phyloP scores from a whole-genome alignment of 1,140 invertebrate species.

The Neodiprion fabricii region DNA sequence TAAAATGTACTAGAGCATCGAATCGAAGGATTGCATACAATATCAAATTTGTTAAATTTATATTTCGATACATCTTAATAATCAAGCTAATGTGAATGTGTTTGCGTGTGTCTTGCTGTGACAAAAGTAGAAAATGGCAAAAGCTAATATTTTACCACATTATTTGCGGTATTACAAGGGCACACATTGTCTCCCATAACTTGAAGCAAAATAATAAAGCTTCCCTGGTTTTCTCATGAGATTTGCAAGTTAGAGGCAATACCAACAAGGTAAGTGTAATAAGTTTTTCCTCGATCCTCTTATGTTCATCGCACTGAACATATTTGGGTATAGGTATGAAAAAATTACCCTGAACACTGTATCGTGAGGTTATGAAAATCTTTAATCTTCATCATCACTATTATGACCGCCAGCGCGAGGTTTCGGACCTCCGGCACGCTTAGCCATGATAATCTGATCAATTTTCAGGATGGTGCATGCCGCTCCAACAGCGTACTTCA shows the following conservation, averaged over 20 bases:
- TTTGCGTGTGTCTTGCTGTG: neutral
- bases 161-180: neutral
- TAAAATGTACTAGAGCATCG: too few species aligned
- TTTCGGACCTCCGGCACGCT: constrained; percentile 95
- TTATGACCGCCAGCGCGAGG: constrained; percentile 69
- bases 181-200: neutral
- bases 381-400: constrained; percentile 74
- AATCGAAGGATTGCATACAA: too few species aligned
- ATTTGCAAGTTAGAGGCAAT: neutral
- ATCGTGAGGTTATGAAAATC: neutral
- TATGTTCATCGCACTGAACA: neutral
- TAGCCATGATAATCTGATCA: constrained; percentile 99
- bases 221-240: neutral
- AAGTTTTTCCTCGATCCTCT: neutral
- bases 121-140: neutral
- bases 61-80: neutral
- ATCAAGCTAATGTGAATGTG: neutral
- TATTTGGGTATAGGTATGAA: neutral
- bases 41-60: neutral
- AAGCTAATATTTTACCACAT: neutral
- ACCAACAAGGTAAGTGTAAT: neutral
- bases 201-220: neutral
- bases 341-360: neutral
- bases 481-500: constrained; percentile 94
- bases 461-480: constrained; percentile 94